These are phyloP conservation scores for Siniperca obscura DNA, from an alignment of 2,797 vertebrate genomes.

Conservation along the genomic window DNA sequence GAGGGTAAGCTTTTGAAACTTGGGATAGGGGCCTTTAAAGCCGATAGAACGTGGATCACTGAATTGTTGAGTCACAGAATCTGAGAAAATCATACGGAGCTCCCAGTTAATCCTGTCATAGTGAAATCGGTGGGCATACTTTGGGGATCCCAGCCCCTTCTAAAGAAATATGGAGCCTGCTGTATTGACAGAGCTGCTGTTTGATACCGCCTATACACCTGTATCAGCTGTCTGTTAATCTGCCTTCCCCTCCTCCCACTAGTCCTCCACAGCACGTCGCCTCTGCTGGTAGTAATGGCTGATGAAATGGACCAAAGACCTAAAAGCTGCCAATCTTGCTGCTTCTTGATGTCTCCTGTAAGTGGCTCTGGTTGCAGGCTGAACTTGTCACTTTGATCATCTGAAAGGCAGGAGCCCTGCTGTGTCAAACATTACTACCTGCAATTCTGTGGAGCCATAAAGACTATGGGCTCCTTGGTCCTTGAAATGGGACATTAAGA, in stretches of 20 bases:
- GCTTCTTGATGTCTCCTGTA: constrained; percentile 78
- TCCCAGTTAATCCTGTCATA: constrained; percentile 82
- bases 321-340: constrained; percentile 82
- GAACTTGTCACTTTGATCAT: constrained; percentile 83
- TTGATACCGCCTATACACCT: constrained; percentile 82
- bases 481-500: constrained; percentile 88
- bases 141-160: constrained; percentile 68
- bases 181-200: constrained; percentile 81
- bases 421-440: constrained; percentile 82
- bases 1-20: constrained; percentile 83
- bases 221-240: constrained; percentile 86
- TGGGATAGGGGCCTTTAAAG: constrained; percentile 82
- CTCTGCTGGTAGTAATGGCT: constrained; percentile 76
- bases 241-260: constrained; percentile 78
- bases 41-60: constrained; percentile 83
- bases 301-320: constrained; percentile 83
- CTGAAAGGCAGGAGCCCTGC: constrained; percentile 77
- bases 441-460: constrained; percentile 76
- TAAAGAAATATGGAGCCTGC: constrained; percentile 71
- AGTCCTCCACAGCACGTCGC: constrained; percentile 72
- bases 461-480: constrained; percentile 81
- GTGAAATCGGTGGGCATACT: constrained; percentile 72
- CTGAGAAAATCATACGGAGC: constrained; percentile 82
- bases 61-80: constrained; percentile 88
- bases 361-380: constrained; percentile 75